Evolutionary conservation across 2,113 vertebrate genomes (phyloP), one percentile per base, ranked within the genome.

Genomic region (Macrotus californicus): DNA sequence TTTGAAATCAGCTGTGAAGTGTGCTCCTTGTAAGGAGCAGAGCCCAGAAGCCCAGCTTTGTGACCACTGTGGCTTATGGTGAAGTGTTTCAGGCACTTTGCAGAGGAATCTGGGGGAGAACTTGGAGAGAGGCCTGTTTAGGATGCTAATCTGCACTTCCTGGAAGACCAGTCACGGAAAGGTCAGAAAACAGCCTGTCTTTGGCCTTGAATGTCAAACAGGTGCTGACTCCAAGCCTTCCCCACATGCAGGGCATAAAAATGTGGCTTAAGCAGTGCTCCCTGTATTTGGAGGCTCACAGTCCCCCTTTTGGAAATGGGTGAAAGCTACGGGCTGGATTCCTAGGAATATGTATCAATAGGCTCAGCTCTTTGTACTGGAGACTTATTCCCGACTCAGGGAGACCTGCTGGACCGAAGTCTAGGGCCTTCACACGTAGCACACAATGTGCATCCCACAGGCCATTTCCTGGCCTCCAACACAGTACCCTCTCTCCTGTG

Each of bases 1-100:
- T 96, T 89, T 95, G 88, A 94, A 93, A 36, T 59, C 46, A 87
- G 19, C 61, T 97, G 54, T 87, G 80, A 94, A 91, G 16, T 77
- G 26, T 81, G 22, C 73, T 96, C 39, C 84, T 82, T 76, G 39
- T 67, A 85, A 69, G 88, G 61, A 48, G 26, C 4, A 41, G 67
- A 83, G 67, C n/a, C 43, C 76, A 93, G 94, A 84, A 94, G 77
- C 2, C 56, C 31, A 52, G 56, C 1, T 84, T n/a, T 94, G 39
- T 50, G 80, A n/a, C 39, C 13, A 1, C 59, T n/a, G 0, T 80
- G 91, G 26, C 86, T 94, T 85, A 90, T 80, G 70, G 43, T 88
- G 43, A 94, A 87, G 59, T 39, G 22, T 34, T 36, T 43, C n/a
- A 13, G n/a, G 26, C n/a, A 34, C 4, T 9, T 56, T 52, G n/a